Conservation (phyloP, 2,888 invertebrate species). For the Microplitis manilae region DNA sequence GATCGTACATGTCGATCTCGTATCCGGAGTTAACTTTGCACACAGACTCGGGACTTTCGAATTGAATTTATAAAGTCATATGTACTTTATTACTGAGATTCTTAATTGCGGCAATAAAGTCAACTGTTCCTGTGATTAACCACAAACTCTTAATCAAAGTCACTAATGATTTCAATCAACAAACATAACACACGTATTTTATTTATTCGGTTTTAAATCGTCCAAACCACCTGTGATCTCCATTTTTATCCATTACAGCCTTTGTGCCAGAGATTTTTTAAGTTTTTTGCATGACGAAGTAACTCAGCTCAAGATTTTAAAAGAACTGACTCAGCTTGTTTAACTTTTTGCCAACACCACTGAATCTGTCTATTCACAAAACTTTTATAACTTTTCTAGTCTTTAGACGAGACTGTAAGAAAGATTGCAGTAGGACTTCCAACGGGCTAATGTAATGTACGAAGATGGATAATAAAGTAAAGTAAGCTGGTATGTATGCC, state of each 20-base stretch:
- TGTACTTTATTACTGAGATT: slow-evolving; percentile 45
- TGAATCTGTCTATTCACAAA: slow-evolving; percentile 35
- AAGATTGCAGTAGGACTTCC: not conserved
- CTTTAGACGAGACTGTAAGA: not conserved
- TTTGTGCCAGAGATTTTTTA: not conserved
- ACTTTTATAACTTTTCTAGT: slow-evolving; percentile 3
- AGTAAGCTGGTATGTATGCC: not conserved
- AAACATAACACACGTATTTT: slow-evolving; percentile 20
- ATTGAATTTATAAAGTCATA: slow-evolving; percentile 48
- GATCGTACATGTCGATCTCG: slow-evolving; percentile 41
- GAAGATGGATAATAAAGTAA: not conserved
- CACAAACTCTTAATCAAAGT: slow-evolving; percentile 27
- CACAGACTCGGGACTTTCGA: slow-evolving; percentile 22
- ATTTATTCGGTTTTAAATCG: not conserved
- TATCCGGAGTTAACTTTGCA: not conserved
- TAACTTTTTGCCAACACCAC: slow-evolving; percentile 1
- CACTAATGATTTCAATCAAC: slow-evolving; percentile 45
- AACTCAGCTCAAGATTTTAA: slow-evolving; percentile 1
- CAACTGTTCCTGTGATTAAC: slow-evolving; percentile 16
- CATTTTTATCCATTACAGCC: not conserved
- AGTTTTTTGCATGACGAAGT: not conserved
- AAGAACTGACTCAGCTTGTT: slow-evolving; percentile 20
- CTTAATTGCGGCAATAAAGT: slow-evolving; percentile 50
- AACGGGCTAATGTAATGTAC: not conserved
- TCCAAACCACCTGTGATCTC: too few species aligned